Evolutionary conservation across 2,888 invertebrate species (phyloP).

Genomic region (Drosophila pseudotakahashii): DNA sequence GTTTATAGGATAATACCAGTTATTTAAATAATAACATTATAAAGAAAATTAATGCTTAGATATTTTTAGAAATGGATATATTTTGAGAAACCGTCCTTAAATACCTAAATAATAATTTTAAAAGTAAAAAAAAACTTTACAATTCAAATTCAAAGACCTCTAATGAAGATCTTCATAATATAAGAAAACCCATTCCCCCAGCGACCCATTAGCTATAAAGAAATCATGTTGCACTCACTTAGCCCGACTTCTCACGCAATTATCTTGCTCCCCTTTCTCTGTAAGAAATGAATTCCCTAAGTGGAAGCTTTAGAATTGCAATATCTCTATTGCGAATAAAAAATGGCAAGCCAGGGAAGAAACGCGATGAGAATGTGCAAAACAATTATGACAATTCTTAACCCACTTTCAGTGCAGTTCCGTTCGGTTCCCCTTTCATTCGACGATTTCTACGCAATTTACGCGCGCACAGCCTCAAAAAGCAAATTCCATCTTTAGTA

Average conservation of each 20-base stretch:
- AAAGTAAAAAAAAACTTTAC: not conserved
- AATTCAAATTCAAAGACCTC: not conserved
- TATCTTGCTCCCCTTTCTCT: constrained; percentile 21
- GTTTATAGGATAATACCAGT: no score
- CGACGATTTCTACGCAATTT: constrained; percentile 59
- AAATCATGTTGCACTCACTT: constrained; percentile 35
- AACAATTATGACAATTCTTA: constrained; percentile 70
- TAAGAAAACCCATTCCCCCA: not conserved
- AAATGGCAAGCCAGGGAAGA: constrained; percentile 15
- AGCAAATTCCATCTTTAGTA: constrained; percentile 23
- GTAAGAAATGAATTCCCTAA: constrained; percentile 32
- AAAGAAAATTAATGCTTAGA: no score
- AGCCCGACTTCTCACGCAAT: constrained; percentile 50
- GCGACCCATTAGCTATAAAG: constrained; percentile 18
- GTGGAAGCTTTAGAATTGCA: constrained; percentile 33
- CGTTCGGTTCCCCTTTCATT: constrained; percentile 17
- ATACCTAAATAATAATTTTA: not conserved
- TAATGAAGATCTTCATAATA: constrained; percentile 9
- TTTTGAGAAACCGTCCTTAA: no score
- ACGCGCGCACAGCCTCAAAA: constrained; percentile 45
- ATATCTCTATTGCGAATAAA: constrained; percentile 49
- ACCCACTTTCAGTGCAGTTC: constrained; percentile 55
- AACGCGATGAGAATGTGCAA: constrained; percentile 39
- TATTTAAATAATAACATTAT: no score
- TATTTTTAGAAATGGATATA: no score